Percentiles rank a stretch among this genome's conserved stretches.
Evolutionary conservation across 2,797 vertebrate genomes (phyloP).

Genomic region (Oryzias dopingdopingensis): DNA sequence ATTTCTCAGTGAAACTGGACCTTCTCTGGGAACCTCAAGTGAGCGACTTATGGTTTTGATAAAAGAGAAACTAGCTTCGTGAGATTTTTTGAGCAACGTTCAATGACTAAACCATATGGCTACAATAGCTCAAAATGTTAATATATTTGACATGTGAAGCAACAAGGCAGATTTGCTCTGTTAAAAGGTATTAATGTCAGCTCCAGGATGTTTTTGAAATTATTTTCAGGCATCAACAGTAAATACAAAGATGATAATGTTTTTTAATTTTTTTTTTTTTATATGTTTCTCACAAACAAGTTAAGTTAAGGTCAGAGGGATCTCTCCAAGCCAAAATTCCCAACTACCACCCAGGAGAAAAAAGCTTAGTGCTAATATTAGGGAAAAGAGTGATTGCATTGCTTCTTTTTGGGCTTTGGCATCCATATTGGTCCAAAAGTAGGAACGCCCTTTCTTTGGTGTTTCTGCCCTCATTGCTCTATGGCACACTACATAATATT

Average conservation of each 20-base stretch:
- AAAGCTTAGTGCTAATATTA: constrained; percentile 66
- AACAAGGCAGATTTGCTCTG: constrained; percentile 38
- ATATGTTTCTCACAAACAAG: constrained; percentile 43
- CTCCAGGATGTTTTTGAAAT: constrained; percentile 34
- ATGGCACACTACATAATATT: constrained; percentile 72
- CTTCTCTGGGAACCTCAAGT: constrained; percentile 36
- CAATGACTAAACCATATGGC: constrained; percentile 59
- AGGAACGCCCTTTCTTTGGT: constrained; percentile 71
- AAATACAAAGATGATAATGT: constrained; percentile 30
- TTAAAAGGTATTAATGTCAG: constrained; percentile 27
- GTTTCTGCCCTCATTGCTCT: constrained; percentile 64
- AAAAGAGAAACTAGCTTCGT: constrained; percentile 41
- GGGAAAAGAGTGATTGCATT: constrained; percentile 66
- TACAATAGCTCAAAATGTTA: constrained; percentile 37
- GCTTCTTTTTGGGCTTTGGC: constrained; percentile 68
- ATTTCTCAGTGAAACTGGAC: constrained; percentile 54
- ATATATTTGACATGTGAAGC: constrained; percentile 42
- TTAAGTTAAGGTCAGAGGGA: constrained; percentile 55
- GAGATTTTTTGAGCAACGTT: constrained; percentile 45
- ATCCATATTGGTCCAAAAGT: constrained; percentile 56
- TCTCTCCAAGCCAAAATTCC: constrained; percentile 58
- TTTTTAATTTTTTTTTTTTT: constrained; percentile 50
- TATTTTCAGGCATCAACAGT: constrained; percentile 36
- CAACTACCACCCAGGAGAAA: constrained; percentile 61
- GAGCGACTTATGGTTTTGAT: constrained; percentile 66